Percentiles rank a stretch among this genome's conserved stretches.
phyloP scores from a whole-genome alignment of 2,113 vertebrate species.

The Passer montanus region DNA sequence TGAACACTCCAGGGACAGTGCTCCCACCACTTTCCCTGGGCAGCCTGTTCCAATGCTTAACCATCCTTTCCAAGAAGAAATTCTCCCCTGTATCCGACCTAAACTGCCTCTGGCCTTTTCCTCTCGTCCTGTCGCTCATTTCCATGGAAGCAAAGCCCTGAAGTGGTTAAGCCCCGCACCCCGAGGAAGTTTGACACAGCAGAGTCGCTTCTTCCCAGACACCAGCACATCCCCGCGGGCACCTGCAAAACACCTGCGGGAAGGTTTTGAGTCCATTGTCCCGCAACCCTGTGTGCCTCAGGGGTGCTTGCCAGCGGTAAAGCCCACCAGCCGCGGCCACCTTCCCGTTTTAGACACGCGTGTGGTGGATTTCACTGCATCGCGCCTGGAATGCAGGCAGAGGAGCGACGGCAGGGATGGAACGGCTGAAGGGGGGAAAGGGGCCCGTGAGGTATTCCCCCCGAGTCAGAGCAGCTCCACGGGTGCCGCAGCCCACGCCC shows the following conservation, averaged over 20 bases:
- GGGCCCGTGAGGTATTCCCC: fast-evolving
- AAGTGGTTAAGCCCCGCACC: fast-evolving
- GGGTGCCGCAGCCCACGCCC: neutral
- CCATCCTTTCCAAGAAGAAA: neutral
- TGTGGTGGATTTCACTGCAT: fast-evolving
- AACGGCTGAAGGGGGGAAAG: fast-evolving
- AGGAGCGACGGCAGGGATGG: fast-evolving
- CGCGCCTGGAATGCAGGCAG: fast-evolving
- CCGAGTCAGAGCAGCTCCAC: neutral
- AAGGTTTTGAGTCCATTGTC: neutral
- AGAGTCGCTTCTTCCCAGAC: neutral
- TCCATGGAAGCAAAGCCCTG: neutral
- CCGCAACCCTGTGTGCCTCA: neutral
- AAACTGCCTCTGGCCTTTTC: neutral
- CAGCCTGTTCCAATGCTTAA: neutral
- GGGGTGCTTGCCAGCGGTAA: neutral
- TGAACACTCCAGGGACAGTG: too few species aligned
- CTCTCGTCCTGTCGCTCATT: too few species aligned
- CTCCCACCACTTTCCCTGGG: neutral
- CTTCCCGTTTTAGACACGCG: neutral
- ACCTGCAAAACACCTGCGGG: fast-evolving
- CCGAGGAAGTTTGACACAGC: fast-evolving
- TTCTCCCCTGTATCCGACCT: neutral
- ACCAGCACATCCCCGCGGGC: fast-evolving
- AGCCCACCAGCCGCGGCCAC: neutral